phyloP scores from a whole-genome alignment of 2,113 vertebrate species.

The Ammodytes dubius region DNA sequence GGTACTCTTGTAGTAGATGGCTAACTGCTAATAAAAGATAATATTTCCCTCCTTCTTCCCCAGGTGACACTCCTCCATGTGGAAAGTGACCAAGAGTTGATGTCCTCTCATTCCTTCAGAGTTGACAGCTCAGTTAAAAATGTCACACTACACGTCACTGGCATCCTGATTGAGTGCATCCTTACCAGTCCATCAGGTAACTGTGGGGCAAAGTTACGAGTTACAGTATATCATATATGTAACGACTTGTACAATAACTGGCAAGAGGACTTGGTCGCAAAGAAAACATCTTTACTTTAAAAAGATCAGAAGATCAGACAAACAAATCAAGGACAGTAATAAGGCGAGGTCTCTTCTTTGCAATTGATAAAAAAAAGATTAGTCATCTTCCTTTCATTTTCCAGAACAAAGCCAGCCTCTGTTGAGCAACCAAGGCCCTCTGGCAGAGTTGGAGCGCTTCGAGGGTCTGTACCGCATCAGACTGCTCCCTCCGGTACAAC shows the following conservation, averaged over 20 bases:
- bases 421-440: constrained; percentile 55
- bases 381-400: constrained; percentile 3
- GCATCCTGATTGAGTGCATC: constrained; percentile 77
- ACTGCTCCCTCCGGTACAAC: constrained; percentile 77
- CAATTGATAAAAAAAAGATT: background rate
- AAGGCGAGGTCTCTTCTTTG: background rate
- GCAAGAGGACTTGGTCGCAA: too few relatives aligned
- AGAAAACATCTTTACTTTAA: too few relatives aligned
- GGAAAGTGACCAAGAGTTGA: constrained; percentile 63
- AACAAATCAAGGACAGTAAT: too few relatives aligned
- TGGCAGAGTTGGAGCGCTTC: constrained; percentile 75
- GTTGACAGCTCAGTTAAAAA: constrained; percentile 84
- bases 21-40: background rate
- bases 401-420: constrained; percentile 79
- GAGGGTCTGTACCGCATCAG: constrained; percentile 85
- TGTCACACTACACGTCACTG: constrained; percentile 84
- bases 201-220: background rate
- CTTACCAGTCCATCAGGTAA: constrained; percentile 86
- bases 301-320: too few relatives aligned
- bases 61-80: constrained; percentile 89
- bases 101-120: constrained; percentile 78
- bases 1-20: background rate
- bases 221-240: too few relatives aligned
- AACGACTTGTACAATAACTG: too few relatives aligned
- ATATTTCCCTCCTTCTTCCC: background rate